These are phyloP conservation scores for Ryuthela nishihirai DNA, from an alignment of 2,888 invertebrate genomes.

Conservation along the genomic window DNA sequence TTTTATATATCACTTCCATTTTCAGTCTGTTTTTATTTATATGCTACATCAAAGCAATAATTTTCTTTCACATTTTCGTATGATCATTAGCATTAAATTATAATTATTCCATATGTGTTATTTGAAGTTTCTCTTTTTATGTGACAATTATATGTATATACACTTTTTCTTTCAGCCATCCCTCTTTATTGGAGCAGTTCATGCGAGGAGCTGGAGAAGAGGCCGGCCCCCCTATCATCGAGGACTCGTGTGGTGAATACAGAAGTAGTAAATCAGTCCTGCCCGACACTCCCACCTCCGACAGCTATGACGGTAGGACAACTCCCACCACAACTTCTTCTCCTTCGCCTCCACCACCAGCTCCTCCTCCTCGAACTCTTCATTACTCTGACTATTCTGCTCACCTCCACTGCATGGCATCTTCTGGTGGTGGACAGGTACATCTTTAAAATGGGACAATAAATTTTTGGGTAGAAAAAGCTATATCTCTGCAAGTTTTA, in stretches of 20 bases:
- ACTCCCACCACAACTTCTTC: conserved; percentile 32
- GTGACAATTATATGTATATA: background rate
- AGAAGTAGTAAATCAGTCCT: conserved; percentile 30
- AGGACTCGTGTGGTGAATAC: conserved; percentile 24
- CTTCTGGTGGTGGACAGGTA: conserved; percentile 29
- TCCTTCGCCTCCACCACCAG: conserved; percentile 29
- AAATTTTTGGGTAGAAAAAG: too few species aligned
- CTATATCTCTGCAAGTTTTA: too few species aligned
- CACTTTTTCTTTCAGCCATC: conserved; percentile 25
- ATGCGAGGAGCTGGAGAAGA: conserved; percentile 37
- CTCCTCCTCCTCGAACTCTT: conserved; percentile 28
- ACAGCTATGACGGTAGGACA: conserved; percentile 38
- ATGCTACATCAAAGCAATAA: too few species aligned
- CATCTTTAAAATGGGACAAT: too few species aligned
- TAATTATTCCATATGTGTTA: too few species aligned
- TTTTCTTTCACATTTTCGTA: too few species aligned
- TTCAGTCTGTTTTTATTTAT: too few species aligned
- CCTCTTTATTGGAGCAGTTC: conserved; percentile 40
- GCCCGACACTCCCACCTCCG: conserved; percentile 28
- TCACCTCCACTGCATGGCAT: conserved; percentile 9
- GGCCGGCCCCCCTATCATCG: conserved; percentile 1
- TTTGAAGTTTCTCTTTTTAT: conserved; percentile 6
- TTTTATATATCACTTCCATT: too few species aligned
- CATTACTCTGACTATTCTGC: conserved; percentile 17
- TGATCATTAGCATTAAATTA: too few species aligned